Evolutionary conservation across 2,113 vertebrate genomes (phyloP), one percentile per base, ranked within the genome.

Genomic region (Cettia cetti): DNA sequence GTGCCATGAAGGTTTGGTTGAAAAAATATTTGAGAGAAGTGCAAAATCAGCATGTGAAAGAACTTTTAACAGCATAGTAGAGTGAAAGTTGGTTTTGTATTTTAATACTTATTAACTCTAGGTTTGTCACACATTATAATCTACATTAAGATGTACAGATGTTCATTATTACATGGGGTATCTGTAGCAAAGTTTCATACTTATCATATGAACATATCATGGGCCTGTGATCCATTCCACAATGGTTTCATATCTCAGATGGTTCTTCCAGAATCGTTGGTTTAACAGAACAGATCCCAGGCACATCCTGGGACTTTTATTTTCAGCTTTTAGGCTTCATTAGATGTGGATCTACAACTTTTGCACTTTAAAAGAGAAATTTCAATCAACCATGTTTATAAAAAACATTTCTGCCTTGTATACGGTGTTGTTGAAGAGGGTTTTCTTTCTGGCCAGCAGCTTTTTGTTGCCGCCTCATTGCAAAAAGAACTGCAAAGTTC

Each of bases 141-240:
- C 30, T 21, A 4, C 3, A 13, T 10, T 17, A 59, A 81, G 35
- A 49, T 2, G 28, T 65, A n/a, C 33, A 35, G 27, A 35, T 74
- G 23, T 28, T 78, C 7, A n/a, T 53, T 3, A 8, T 57, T 54
- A 27, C 10, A 13, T 40, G 28, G 33, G 4, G 5, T 8, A 31
- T 11, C 20, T 53, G 10, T n/a, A 61, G 26, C 13, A 47, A 79
- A 50, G 5, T 78, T 91, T 77, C 31, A 15, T n/a, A 30, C 6
- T 37, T 89, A 26, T 7, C 3, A 15, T 5, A 3, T 1, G 4
- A 54, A 30, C 5, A 2, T 42, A 44, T n/a, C 7, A 21, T 1
- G 3, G 40, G 16, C 19, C 13, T 53, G 21, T 59, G 30, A 14
- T 40, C 1, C 4, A 39, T 61, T 33, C n/a, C 28, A 21, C 3